Percentiles rank a stretch among this genome's conserved stretches.
Conservation (phyloP, 1,140 invertebrate genomes). For the Ceratina japonica region DNA sequence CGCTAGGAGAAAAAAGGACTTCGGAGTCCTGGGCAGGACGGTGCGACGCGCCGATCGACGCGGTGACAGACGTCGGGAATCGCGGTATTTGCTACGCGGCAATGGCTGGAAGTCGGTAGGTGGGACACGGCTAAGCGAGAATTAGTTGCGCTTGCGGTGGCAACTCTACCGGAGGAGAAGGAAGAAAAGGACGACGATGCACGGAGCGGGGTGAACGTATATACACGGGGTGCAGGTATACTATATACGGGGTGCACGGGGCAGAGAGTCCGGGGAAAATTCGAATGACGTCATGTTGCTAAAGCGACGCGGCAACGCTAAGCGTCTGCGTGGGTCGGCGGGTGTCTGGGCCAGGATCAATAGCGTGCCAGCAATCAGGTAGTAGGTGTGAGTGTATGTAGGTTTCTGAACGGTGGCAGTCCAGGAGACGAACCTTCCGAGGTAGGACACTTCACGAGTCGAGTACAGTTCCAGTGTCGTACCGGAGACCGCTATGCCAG, state of each 20-base stretch:
- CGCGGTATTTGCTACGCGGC: neutral
- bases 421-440: slow-evolving; percentile 77
- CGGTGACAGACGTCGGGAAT: neutral
- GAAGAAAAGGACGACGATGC: slow-evolving; percentile 40
- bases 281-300: slow-evolving; percentile 78
- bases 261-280: neutral
- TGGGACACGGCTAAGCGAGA: slow-evolving; percentile 2
- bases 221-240: too few relatives aligned
- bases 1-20: neutral
- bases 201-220: neutral
- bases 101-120: neutral
- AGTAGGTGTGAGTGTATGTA: slow-evolving; percentile 73
- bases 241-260: neutral
- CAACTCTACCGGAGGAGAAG: slow-evolving; percentile 7
- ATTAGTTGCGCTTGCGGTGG: slow-evolving; percentile 2
- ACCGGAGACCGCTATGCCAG: slow-evolving; percentile 72
- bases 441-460: slow-evolving; percentile 72
- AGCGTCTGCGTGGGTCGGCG: slow-evolving; percentile 76
- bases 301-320: slow-evolving; percentile 78
- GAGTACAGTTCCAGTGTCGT: slow-evolving; percentile 62
- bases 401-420: slow-evolving; percentile 75
- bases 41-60: neutral
- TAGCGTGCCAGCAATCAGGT: slow-evolving; percentile 77
- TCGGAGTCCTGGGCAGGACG: neutral
- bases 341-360: slow-evolving; percentile 77